Base-by-base conservation (phyloP, 2,888 invertebrate genomes). In the Digitonthophagus gazella region DNA sequence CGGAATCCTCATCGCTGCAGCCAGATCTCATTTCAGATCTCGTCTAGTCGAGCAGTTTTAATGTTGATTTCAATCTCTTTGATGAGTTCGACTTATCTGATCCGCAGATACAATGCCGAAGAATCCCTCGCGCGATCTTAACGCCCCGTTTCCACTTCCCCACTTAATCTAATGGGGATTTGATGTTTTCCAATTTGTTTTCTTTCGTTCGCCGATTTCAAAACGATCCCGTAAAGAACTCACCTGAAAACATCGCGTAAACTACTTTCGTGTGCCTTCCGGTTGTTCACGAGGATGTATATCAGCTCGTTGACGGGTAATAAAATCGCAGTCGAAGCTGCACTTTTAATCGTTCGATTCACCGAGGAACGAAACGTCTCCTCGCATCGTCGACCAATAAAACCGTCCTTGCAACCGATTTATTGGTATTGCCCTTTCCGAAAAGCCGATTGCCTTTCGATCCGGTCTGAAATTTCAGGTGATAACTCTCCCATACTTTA, bases 21-120 rank as follows among this genome's bases (percentile, higher is more conserved):
- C 68, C 75, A 75, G 77, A 78, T 82, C 78, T 80, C 82, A 83
- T 82, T 83, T 82, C 79, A 83, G 82, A 83, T 83, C 78, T 80
- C 20, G 81, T 79, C 79, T 67, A 73, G 72, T 71, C 69, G 71
- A 74, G 75, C 72, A 80, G 79, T 81, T 82, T 81, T 81, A 82
- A 82, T 81, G 82, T 80, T 81, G 82, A 82, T 82, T 80, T 79
- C 79, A 80, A 82, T 82, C 82, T 82, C 78, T 80, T 80, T 82
- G 83, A 82, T 82, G 82, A 82, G 81, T 80, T 81, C 81, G 80
- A 79, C 80, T 80, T 81, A 82, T 81, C 81, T 67, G 61, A 61
- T 61, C 61, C 20, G 18, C 20, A 61, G 20, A 61, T 61, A 61
- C 61, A 61, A 61, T 61, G 61, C 16, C 19, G n/a, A n/a, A 18